Evolutionary conservation across 2,113 vertebrate species (phyloP).

Genomic region (Mirza zaza): DNA sequence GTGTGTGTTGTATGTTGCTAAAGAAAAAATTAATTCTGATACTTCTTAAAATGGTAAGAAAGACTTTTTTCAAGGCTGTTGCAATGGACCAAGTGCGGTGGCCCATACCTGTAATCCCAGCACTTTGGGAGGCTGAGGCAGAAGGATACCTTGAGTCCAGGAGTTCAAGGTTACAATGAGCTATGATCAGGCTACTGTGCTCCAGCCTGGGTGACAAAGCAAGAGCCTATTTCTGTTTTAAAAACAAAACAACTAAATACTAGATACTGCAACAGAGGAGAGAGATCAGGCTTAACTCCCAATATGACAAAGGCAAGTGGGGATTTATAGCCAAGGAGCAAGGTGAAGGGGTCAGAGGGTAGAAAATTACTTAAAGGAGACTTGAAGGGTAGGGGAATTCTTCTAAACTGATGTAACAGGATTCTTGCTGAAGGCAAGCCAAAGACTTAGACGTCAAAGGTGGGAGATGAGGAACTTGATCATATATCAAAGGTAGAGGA

Average conservation of each 20-base stretch:
- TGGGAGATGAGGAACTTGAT: neutral
- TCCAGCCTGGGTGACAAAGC: neutral
- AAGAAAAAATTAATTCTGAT: constrained; percentile 8
- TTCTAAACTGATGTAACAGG: neutral
- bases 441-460: neutral
- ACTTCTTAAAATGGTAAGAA: neutral
- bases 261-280: neutral
- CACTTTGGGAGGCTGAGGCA: too few relatives aligned
- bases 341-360: neutral
- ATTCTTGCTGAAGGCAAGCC: neutral
- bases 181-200: neutral
- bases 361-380: neutral
- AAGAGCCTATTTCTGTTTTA: neutral
- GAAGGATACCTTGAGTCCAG: neutral
- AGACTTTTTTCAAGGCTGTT: neutral
- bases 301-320: neutral
- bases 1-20: neutral
- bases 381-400: neutral
- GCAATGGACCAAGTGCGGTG: too few relatives aligned
- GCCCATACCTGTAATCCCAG: too few relatives aligned
- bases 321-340: neutral
- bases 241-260: neutral
- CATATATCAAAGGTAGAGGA: neutral
- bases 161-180: neutral
- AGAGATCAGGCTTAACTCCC: neutral